Base-by-base conservation (phyloP, 2,797 vertebrate genomes). In the Corythornis leucogaster region DNA sequence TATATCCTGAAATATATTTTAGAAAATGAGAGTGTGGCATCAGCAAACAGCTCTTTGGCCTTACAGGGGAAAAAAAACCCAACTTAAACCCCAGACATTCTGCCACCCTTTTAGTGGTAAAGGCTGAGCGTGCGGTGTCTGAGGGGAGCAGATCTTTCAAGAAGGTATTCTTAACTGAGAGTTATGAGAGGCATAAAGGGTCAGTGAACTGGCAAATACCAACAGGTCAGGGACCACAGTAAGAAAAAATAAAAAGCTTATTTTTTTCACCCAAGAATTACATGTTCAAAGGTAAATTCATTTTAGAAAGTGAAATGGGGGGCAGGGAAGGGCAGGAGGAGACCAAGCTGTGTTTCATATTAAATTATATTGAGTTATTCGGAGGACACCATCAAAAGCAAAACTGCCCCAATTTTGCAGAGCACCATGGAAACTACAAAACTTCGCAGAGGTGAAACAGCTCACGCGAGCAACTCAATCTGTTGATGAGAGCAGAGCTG, bases 371-470 rank as follows among this genome's bases (percentile, higher is more conserved):
- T 68, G 40, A 35, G 51, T 75, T 90, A 77, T 89, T 91, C 92
- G 68, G 69, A 80, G 46, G 76, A 64, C 35, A 71, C 28, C 77
- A 54, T 88, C 58, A 77, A 79, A 95, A 95, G 38, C 76, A 87
- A 90, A 88, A 92, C 74, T 66, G 43, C 25, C 90, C 61, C 35
- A 30, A 57, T 77, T 96, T 77, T 96, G 92, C 58, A 85, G 45
- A 91, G 35, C 53, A 73, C 30, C 21, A 54, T 77, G 50, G 58
- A 75, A 95, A 81, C 24, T 94, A 35, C 24, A 51, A 19, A 57
- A 54, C 40, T 90, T 82, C 86, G 59, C 48, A 64, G 0, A 80
- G 58, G 48, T 91, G 18, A 70, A 86, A 76, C 58, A 92, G 24
- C 46, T 92, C 91, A 86, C n/a, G 75, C 21, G 42, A 86, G 45